Base-by-base conservation (phyloP, 2,888 invertebrate species). In the Toxonevra muliebris region DNA sequence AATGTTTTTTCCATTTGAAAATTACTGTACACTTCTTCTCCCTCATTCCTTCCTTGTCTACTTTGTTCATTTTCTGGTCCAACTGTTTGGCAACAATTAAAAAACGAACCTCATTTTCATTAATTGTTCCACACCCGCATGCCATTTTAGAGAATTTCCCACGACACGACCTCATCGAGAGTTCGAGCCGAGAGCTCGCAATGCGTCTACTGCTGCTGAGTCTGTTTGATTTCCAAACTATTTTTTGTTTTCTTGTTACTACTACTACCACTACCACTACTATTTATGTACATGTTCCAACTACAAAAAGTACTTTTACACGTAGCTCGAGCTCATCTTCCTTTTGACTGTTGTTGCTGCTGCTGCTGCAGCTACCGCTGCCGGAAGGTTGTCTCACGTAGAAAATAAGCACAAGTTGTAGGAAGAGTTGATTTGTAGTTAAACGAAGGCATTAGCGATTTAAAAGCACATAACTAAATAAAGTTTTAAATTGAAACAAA, bases 81-180 rank as follows among this genome's bases (percentile, higher is more conserved):
- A 65, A 57, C 61, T 55, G 67, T 65, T 61, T 59, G 64, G 45
- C 55, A 66, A 69, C 65, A 71, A 73, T 72, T 72, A 71, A 70
- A 70, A 68, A 9, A 59, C 20, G 53, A 15, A 48, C 40, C 50
- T 57, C 57, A 62, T 57, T 50, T 80, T 79, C 78, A 80, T 78
- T 80, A 78, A 78, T 78, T 80, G 78, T 76, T 71, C 78, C 78
- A 79, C 81, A 82, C 81, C 81, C 81, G 81, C 81, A 81, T 81
- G 80, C 76, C 81, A 74, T 75, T 77, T 75, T 69, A 74, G 74
- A 77, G 79, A 81, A 75, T 78, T 81, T 81, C 81, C 81, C 81
- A 81, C 81, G 81, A 75, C 66, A 63, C 65, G 68, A 71, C 64
- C 64, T 71, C 66, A 64, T 66, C 55, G 42, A 60, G 20, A 63